Base-by-base conservation (phyloP, 92 coral and sea anemone genomes). In the Palythoa caribaeorum region DNA sequence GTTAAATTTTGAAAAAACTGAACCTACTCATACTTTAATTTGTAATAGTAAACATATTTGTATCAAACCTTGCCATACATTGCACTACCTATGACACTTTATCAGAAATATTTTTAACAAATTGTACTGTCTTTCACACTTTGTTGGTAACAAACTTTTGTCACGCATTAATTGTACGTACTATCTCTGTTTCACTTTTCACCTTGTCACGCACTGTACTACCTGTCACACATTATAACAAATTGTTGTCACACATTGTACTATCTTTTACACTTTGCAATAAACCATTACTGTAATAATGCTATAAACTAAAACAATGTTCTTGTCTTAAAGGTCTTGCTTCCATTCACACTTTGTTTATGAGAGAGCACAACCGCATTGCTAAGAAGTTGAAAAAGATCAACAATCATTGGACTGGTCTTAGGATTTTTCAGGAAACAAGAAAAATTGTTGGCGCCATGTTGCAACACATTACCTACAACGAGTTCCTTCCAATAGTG, bases 301-400 rank as follows among this genome's bases (percentile, higher is more conserved):
- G 5, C 50, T 44, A 44, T 20, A 68, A 28, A 2, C 73, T 19
- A 68, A 6, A 15, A 55, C 14, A 55, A 13, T 9, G 9, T 63
- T 71, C 6, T 36, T 36, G 2, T 13, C 39, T 71, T 7, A 39
- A 71, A 71, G 76, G 76, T 37, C 76, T 87, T 17, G 90, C 90
- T 8, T 66, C 85, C 86, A 87, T 87, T 77, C 90, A 87, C 63
- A 87, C 90, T 15, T 70, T 87, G 63, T 87, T 78, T 53, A 69
- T 70, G 53, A 60, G 90, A 51, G 90, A 87, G 78, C 90, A 87
- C 48, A 87, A 87, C 78, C 72, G 90, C 72, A 87, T 87, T 68
- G 90, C 90, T 6, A 50, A 16, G 37, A 47, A 39, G n/a, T 9
- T 87, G 48, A 77, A 40, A 36, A 54, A 21, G 3, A 65, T 78